Percentiles rank a stretch among this genome's conserved stretches.
phyloP scores from a whole-genome alignment of 2,797 vertebrate species.

The Telmatherina bonti region DNA sequence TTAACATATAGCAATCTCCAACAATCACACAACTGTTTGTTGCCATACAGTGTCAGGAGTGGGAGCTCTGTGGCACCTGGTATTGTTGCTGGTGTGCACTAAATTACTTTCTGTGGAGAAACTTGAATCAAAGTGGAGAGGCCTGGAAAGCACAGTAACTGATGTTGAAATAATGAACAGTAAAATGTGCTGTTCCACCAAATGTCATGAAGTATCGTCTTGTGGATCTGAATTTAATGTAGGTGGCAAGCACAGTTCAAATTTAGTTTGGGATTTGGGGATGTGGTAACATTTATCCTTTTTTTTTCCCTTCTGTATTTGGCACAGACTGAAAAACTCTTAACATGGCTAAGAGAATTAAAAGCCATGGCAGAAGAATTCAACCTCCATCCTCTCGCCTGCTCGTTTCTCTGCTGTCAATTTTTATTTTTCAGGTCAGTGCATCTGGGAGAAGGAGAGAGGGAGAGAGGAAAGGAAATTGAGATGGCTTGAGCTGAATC shows the following conservation, averaged over 20 bases:
- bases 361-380: slow-evolving; percentile 69
- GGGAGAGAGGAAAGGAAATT: slow-evolving; percentile 73
- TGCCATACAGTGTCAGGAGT: slow-evolving; percentile 48
- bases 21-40: slow-evolving; percentile 67
- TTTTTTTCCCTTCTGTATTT: neutral
- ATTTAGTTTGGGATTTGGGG: slow-evolving; percentile 65
- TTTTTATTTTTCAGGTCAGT: slow-evolving; percentile 83
- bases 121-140: slow-evolving; percentile 21
- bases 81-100: slow-evolving; percentile 38
- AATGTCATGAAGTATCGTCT: slow-evolving; percentile 71
- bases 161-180: slow-evolving; percentile 23
- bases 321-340: slow-evolving; percentile 49
- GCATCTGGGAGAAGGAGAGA: slow-evolving; percentile 75
- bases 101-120: slow-evolving; percentile 51
- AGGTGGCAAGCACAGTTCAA: slow-evolving; percentile 54
- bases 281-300: slow-evolving; percentile 34
- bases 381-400: slow-evolving; percentile 67
- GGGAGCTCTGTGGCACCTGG: slow-evolving; percentile 29
- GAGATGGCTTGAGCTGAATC: slow-evolving; percentile 80
- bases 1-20: slow-evolving; percentile 80
- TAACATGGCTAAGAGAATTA: slow-evolving; percentile 70
- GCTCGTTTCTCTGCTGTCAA: slow-evolving; percentile 78
- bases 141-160: slow-evolving; percentile 58
- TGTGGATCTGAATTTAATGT: slow-evolving; percentile 40
- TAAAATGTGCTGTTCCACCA: slow-evolving; percentile 48